phyloP scores from a whole-genome alignment of 2,888 invertebrate species.

The Trachelus tabidus region DNA sequence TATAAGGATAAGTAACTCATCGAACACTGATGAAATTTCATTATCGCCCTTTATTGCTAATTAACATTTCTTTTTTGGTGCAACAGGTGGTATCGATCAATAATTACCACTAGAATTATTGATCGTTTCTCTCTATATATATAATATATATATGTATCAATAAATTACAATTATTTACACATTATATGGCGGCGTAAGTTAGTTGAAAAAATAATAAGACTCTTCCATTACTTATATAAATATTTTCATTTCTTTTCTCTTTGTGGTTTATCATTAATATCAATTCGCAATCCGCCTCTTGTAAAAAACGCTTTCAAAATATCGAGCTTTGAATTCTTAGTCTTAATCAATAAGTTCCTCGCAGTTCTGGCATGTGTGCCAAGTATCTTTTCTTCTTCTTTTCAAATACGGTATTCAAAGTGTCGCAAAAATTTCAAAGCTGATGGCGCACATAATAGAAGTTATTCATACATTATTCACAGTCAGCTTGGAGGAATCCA shows the following conservation, averaged over 20 bases:
- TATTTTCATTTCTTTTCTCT: constrained; percentile 4
- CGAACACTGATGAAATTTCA: constrained; percentile 11
- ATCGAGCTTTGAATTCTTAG: neutral
- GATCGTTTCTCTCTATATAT: neutral
- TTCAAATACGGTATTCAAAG: neutral
- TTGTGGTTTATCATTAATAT: constrained; percentile 2
- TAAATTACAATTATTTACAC: constrained; percentile 33
- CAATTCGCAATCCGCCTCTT: constrained; percentile 4
- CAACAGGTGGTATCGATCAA: neutral
- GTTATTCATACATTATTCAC: neutral
- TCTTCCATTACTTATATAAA: constrained; percentile 23
- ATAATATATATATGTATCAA: constrained; percentile 5
- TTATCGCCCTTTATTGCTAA: neutral
- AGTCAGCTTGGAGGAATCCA: neutral
- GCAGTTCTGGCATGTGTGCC: neutral
- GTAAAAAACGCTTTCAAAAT: constrained; percentile 2
- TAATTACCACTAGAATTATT: neutral
- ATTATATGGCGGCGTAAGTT: constrained; percentile 30
- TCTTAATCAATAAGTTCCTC: neutral
- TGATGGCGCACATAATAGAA: neutral
- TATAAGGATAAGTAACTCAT: neutral
- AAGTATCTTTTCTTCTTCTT: neutral
- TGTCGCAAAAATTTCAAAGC: neutral
- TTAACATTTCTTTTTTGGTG: constrained; percentile 2
- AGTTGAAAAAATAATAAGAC: constrained; percentile 32